phyloP scores from a whole-genome alignment of 2,113 vertebrate species.

The Oreochromis tanganicae region DNA sequence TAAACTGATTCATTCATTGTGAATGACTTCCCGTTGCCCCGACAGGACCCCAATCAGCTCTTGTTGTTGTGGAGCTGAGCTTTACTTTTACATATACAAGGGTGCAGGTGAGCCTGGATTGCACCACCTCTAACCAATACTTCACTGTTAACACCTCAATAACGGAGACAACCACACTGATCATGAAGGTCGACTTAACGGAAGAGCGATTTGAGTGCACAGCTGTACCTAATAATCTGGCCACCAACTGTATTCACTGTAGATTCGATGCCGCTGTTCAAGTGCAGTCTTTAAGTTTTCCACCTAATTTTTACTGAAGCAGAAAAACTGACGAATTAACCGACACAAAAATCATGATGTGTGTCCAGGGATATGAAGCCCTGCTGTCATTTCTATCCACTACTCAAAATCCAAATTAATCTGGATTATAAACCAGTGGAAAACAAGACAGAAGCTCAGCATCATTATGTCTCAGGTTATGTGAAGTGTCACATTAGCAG shows the following conservation, averaged over 20 bases:
- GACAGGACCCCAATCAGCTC: not conserved
- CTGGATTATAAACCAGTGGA: not conserved
- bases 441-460: not conserved
- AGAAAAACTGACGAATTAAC: rapidly evolving
- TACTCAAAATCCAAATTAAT: rapidly evolving
- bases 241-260: rapidly evolving
- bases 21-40: not conserved
- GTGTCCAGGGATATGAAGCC: not conserved
- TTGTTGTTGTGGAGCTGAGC: not conserved
- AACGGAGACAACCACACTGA: not conserved
- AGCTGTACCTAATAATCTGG: not conserved
- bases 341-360: not conserved
- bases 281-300: rapidly evolving
- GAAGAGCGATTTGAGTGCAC: not conserved
- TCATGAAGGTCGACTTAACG: not conserved
- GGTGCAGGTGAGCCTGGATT: not conserved
- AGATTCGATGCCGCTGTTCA: not conserved
- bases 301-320: not conserved
- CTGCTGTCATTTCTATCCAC: not conserved
- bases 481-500: not conserved
- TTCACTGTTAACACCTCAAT: not conserved
- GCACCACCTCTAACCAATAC: rapidly evolving
- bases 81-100: not conserved
- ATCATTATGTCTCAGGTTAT: not conserved
- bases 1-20: not conserved